A percentile compares a stretch with the other conserved stretches of the same genome.
Conservation (phyloP, 2,888 invertebrate genomes). For the Escarpia spicata region DNA sequence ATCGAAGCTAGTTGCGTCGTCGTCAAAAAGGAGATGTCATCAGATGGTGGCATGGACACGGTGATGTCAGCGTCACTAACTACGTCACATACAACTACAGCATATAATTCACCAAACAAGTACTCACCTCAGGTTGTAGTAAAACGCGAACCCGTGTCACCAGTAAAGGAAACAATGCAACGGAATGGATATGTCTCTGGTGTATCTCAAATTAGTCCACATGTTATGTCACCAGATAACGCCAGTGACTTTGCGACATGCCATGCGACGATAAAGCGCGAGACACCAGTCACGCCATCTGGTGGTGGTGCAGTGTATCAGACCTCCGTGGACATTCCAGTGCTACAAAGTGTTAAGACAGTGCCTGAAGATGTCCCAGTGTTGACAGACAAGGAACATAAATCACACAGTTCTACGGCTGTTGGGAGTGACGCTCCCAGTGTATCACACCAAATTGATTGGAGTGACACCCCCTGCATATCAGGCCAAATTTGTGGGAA, state of each 20-base stretch:
- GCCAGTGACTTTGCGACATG: not conserved
- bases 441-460: not conserved
- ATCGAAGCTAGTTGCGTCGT: not conserved
- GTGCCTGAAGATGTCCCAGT: not conserved
- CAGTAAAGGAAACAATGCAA: not conserved
- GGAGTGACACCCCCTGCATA: not conserved
- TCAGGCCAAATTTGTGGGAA: not conserved
- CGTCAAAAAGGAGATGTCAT: not conserved
- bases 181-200: not conserved
- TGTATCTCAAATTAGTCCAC: not conserved
- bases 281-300: not conserved
- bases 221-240: not conserved
- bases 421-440: not conserved
- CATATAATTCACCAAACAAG: not conserved
- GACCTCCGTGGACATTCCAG: not conserved
- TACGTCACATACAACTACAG: not conserved
- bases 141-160: not conserved
- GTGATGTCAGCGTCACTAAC: not conserved
- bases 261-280: not conserved
- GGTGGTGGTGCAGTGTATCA: not conserved
- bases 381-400: not conserved
- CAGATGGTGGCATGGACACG: not conserved
- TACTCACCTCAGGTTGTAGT: not conserved
- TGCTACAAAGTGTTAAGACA: not conserved
- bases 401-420: not conserved